phyloP scores from a whole-genome alignment of 1,140 invertebrate species.

The Aphelenchoides avenae region DNA sequence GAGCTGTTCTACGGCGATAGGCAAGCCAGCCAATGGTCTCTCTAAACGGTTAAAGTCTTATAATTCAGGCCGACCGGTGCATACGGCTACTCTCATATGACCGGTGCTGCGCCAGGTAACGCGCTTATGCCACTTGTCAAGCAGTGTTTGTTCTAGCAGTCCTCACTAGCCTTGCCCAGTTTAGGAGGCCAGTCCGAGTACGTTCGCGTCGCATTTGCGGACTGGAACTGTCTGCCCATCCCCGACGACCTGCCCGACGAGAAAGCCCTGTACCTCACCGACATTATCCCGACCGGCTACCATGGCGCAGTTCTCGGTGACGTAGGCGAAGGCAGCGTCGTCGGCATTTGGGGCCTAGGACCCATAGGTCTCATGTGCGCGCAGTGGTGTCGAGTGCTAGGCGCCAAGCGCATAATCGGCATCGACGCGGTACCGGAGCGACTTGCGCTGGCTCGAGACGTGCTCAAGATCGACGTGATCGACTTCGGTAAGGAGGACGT shows the following conservation, averaged over 20 bases:
- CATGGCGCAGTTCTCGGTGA: conserved; percentile 23
- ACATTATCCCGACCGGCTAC: conserved; percentile 32
- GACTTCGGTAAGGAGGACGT: conserved; percentile 31
- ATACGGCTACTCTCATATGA: conserved; percentile 32
- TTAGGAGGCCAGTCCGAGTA: conserved; percentile 27
- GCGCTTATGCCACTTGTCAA: no score
- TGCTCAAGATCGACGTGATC: conserved; percentile 24
- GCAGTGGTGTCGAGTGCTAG: conserved; percentile 30
- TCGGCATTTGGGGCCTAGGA: conserved; percentile 28
- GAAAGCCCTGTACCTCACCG: conserved; percentile 30
- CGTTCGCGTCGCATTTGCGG: conserved; percentile 30
- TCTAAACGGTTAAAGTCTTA: no score
- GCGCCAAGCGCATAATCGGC: conserved; percentile 19
- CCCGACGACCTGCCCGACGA: conserved; percentile 29
- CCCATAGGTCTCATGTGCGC: conserved; percentile 26
- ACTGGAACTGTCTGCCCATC: conserved; percentile 27
- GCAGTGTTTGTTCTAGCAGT: no score
- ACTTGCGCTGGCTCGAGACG: conserved; percentile 10
- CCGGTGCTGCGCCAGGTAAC: conserved; percentile 19
- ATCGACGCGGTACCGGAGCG: conserved; percentile 24
- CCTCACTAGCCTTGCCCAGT: not conserved
- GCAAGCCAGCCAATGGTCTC: no score
- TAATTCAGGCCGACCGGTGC: no score
- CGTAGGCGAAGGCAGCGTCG: conserved; percentile 22
- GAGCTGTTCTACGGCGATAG: conserved; percentile 29